Conservation (phyloP, 2,888 invertebrate genomes). For the Tanypteryx hageni region DNA sequence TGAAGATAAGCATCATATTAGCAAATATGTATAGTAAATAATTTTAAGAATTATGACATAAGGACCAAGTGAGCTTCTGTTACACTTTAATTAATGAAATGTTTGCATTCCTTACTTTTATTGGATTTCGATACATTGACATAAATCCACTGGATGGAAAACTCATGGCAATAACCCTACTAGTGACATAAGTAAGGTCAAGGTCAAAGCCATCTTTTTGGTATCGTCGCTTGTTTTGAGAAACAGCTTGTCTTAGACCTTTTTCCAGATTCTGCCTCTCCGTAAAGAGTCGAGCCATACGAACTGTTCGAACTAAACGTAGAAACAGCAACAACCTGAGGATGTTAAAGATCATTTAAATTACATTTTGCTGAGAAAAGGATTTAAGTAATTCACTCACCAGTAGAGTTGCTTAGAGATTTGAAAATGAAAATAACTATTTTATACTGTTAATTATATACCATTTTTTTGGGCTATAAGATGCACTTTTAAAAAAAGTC, state of each 20-base stretch:
- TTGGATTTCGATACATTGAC: slow-evolving; percentile 76
- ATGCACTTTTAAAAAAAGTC: no score
- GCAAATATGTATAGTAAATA: not conserved
- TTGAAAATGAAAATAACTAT: no score
- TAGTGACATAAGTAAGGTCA: slow-evolving; percentile 77
- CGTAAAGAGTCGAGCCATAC: slow-evolving; percentile 73
- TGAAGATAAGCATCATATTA: no score
- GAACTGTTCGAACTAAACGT: slow-evolving; percentile 73
- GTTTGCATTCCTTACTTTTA: slow-evolving; percentile 72
- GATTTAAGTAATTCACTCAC: no score
- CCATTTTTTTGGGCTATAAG: no score
- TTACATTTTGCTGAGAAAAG: no score
- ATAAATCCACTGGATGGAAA: slow-evolving; percentile 76
- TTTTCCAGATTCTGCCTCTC: slow-evolving; percentile 74
- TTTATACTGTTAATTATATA: no score
- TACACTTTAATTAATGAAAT: no score
- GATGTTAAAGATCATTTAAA: slow-evolving; percentile 44
- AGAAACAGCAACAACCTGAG: slow-evolving; percentile 72
- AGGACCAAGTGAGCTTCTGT: not conserved
- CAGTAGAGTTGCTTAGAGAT: no score
- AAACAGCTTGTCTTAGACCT: slow-evolving; percentile 74
- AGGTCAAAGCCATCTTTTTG: slow-evolving; percentile 75
- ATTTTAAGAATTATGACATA: not conserved
- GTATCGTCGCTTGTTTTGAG: slow-evolving; percentile 75
- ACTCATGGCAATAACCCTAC: slow-evolving; percentile 77